These are phyloP conservation scores for Anomalospiza imberbis DNA, from an alignment of 2,797 vertebrate genomes.

Conservation along the genomic window DNA sequence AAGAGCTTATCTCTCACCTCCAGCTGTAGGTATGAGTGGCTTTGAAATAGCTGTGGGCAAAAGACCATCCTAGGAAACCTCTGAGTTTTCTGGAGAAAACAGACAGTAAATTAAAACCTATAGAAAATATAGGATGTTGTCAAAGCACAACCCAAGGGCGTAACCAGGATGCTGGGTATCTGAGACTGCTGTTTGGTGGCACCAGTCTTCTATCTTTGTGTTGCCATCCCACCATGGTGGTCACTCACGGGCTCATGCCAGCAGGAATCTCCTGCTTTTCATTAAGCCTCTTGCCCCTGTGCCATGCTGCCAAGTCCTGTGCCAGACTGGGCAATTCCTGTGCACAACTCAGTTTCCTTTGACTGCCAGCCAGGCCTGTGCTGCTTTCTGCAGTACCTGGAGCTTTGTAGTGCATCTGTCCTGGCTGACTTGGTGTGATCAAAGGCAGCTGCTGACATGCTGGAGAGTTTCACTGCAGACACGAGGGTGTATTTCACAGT, in stretches of 20 bases:
- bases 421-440: conserved; percentile 17
- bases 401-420: conserved; percentile 34
- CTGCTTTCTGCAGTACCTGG: not conserved
- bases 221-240: rapidly evolving
- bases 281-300: not conserved
- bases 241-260: rapidly evolving
- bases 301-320: not conserved
- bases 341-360: not conserved
- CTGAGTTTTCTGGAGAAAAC: not conserved
- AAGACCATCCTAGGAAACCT: not conserved
- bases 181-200: not conserved
- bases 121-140: not conserved
- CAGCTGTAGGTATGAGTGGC: not conserved
- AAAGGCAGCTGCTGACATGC: not conserved
- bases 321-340: not conserved
- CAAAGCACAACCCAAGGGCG: not conserved
- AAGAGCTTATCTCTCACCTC: not conserved
- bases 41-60: not conserved
- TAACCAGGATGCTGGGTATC: not conserved
- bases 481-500: not conserved
- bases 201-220: not conserved
- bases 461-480: not conserved
- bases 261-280: not conserved
- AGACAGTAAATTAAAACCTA: not conserved
- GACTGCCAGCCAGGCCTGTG: not conserved